Evolutionary conservation across 2,888 invertebrate genomes (phyloP), one percentile per base, ranked within the genome.

Genomic region (Sminthurides aquaticus): DNA sequence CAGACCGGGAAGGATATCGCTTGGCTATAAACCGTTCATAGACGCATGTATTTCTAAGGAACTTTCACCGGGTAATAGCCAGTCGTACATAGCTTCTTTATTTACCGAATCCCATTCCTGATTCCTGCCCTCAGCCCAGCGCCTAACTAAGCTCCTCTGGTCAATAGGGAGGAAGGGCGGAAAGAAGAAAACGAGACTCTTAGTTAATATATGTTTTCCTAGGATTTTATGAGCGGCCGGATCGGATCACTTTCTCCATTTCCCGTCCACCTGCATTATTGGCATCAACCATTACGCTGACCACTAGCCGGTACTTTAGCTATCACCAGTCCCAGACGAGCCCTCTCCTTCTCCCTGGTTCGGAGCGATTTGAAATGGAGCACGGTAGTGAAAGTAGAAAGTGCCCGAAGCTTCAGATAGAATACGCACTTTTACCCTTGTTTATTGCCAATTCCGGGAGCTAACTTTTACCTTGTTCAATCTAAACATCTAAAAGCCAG

Each of bases 211-310:
- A 54, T 24, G 5, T 54, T 54, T 54, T 61, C 61, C 49, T 11
- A 55, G 52, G 48, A 52, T 73, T 74, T 72, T 73, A 73, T 71
- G 72, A 70, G 70, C 69, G 20, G 57, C 67, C 66, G 70, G 69
- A 67, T 68, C 65, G 60, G 61, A 68, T 67, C 43, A 11, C 43
- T 15, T 34, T 15, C 15, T 15, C 15, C 8, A 5, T 65, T 55
- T 69, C 68, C 60, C 66, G 66, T 57, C 60, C 62, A 67, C 71
- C 69, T 69, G 67, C 68, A 68, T 68, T 70, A 68, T 70, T 71
- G 68, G 68, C 68, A 34, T 11, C 43, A 5, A 15, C 43, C 43
- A 34, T 34, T 34, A 34, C 43, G 43, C 8, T 34, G 15, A 34
- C 43, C 43, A 34, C 43, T 34, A 11, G 43, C 43, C 43, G 43